A percentile compares a stretch with the other conserved stretches of the same genome.
These are phyloP conservation scores for Psittacula cyanocephala DNA, from an alignment of 2,113 vertebrate species.

Conservation along the genomic window DNA sequence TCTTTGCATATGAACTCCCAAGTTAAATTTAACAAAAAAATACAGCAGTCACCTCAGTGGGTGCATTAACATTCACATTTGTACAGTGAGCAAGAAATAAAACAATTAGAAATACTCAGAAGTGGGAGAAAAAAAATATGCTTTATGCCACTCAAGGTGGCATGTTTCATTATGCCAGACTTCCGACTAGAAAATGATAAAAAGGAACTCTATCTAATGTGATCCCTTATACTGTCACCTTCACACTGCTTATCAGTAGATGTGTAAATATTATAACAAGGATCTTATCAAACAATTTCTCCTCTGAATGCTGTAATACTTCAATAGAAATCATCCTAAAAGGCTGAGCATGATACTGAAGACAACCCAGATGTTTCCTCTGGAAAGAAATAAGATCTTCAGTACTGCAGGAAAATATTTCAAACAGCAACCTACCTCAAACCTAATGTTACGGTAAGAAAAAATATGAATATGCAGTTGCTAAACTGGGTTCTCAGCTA, in stretches of 20 bases:
- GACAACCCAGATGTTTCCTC: neutral
- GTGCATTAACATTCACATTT: neutral
- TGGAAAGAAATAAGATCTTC: neutral
- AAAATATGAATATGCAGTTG: neutral
- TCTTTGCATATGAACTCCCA: neutral
- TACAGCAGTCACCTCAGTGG: neutral
- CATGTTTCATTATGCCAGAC: neutral
- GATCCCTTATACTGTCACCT: neutral
- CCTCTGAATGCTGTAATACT: neutral
- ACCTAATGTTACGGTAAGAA: neutral
- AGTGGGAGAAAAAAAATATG: neutral
- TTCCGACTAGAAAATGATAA: neutral
- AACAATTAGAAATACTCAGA: neutral
- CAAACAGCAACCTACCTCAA: neutral
- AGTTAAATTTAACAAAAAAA: neutral
- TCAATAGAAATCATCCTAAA: neutral
- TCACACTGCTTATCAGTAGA: neutral
- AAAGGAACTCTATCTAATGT: neutral
- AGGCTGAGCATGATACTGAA: neutral
- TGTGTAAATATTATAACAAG: neutral
- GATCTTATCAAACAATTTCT: neutral
- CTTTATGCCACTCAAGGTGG: neutral
- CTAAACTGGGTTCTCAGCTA: neutral
- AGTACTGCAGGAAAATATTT: neutral
- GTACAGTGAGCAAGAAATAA: neutral